Conservation (phyloP, 2,113 vertebrate species). For the Meriones unguiculatus region DNA sequence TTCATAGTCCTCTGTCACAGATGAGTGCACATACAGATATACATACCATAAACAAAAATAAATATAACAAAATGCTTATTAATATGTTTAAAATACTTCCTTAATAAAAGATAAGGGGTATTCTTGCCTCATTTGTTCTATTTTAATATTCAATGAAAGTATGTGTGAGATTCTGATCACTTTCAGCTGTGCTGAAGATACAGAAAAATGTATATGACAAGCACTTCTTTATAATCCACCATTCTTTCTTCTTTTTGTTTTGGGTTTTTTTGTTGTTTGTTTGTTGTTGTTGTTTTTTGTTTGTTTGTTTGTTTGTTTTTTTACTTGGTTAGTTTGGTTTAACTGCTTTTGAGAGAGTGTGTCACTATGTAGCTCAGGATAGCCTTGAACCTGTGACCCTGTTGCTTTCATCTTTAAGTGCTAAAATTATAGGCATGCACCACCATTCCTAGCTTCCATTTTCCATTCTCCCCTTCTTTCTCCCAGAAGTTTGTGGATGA, state of each 20-base stretch:
- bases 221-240: neutral
- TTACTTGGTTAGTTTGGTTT: neutral
- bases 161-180: neutral
- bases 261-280: neutral
- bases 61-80: neutral
- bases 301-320: neutral
- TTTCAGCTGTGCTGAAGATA: slow-evolving; percentile 17
- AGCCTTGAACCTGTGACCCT: neutral
- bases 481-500: neutral
- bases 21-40: neutral
- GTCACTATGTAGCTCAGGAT: neutral
- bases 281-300: neutral
- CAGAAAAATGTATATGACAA: slow-evolving; percentile 12
- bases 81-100: slow-evolving; percentile 5
- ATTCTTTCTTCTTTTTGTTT: neutral
- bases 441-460: neutral
- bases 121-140: neutral
- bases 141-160: slow-evolving; percentile 10
- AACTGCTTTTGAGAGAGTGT: neutral
- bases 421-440: neutral
- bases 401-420: neutral
- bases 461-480: neutral
- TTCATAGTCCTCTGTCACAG: neutral
- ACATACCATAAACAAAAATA: neutral
- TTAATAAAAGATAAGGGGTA: neutral